A percentile compares a stretch with the other conserved stretches of the same genome.
Conservation (phyloP, 30 jellyfish, hydroid and myxozoan species). For the Phacellophora camtschatica region DNA sequence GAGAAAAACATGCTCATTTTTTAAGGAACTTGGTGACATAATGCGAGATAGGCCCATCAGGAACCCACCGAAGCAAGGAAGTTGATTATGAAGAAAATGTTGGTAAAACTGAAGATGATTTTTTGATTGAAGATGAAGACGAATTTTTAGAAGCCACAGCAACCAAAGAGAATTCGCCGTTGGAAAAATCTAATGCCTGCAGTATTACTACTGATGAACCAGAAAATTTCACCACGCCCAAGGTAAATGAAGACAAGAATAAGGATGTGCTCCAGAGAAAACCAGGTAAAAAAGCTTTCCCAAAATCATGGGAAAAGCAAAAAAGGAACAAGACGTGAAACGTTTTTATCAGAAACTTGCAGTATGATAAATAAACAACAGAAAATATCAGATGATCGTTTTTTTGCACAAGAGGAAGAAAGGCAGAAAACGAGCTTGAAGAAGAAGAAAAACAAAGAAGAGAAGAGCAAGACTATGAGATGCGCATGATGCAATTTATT, state of each 20-base stretch:
- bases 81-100: neutral
- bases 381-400: conserved; percentile 13
- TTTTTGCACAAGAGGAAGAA: conserved; percentile 16
- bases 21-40: no score
- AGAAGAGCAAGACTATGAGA: conserved; percentile 27
- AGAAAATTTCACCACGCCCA: neutral
- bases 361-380: neutral
- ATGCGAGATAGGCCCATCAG: conserved; percentile 1
- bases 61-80: neutral
- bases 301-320: conserved; percentile 13
- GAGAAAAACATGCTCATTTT: no score
- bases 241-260: neutral
- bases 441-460: conserved; percentile 11
- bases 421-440: neutral
- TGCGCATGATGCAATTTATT: conserved; percentile 29
- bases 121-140: neutral
- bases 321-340: neutral
- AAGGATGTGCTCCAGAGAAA: neutral
- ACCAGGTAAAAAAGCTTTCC: neutral
- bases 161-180: neutral
- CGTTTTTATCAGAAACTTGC: neutral
- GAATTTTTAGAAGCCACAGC: neutral
- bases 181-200: neutral
- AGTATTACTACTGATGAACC: neutral
- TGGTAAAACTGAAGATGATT: neutral